These are phyloP conservation scores for Cryptoblepharus egeriae DNA, from an alignment of 2,797 vertebrate species.

Conservation along the genomic window DNA sequence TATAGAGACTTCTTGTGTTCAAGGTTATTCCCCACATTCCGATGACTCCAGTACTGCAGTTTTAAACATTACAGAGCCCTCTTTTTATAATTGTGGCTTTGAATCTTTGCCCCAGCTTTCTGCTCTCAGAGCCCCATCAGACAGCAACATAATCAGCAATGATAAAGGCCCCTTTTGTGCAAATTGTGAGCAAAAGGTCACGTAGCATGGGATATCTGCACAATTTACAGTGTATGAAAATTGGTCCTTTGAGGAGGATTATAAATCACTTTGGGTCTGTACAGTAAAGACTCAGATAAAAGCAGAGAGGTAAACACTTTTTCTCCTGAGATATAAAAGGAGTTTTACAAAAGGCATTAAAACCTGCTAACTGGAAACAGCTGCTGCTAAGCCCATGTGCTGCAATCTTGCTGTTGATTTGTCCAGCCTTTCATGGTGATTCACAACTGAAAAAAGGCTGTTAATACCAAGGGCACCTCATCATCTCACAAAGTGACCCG, in stretches of 20 bases:
- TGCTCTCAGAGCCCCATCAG: background rate
- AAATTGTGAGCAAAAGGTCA: background rate
- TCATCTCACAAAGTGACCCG: background rate
- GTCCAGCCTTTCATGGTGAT: constrained; percentile 6
- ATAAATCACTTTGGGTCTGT: constrained; percentile 55
- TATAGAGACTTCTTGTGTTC: constrained; percentile 18
- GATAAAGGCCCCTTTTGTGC: constrained; percentile 33
- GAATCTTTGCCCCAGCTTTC: constrained; percentile 32
- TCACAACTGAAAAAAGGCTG: constrained; percentile 11
- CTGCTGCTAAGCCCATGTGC: constrained; percentile 50
- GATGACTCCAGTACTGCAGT: constrained; percentile 40
- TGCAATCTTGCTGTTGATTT: background rate
- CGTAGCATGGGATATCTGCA: constrained; percentile 27
- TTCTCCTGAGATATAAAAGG: constrained; percentile 55
- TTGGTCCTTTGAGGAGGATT: constrained; percentile 22
- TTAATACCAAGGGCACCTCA: background rate
- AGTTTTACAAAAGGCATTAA: constrained; percentile 21
- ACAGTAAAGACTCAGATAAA: constrained; percentile 53
- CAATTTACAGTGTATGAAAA: constrained; percentile 52
- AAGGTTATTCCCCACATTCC: constrained; percentile 27
- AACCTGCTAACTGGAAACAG: constrained; percentile 59
- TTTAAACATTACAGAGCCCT: constrained; percentile 40
- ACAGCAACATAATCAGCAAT: background rate
- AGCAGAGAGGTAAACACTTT: constrained; percentile 49
- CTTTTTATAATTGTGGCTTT: constrained; percentile 1